Percentiles rank a stretch among this genome's conserved stretches.
These are phyloP conservation scores for Babyrousa celebensis DNA, from an alignment of 2,797 vertebrate species.

Conservation along the genomic window DNA sequence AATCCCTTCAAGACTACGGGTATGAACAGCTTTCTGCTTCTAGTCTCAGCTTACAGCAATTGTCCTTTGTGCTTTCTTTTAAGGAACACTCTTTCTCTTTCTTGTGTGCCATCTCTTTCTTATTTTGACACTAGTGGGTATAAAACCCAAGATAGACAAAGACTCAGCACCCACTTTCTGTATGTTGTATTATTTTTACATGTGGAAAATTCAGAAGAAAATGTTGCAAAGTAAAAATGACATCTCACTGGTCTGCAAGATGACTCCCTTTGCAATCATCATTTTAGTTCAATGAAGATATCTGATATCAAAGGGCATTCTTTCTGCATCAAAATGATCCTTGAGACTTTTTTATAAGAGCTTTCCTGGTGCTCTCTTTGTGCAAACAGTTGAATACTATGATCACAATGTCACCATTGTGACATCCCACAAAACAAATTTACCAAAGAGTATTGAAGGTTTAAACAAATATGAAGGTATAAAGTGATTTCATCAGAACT, in stretches of 20 bases:
- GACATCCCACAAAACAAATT: neutral
- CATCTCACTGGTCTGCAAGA: neutral
- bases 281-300: neutral
- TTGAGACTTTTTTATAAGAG: neutral
- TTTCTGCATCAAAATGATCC: neutral
- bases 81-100: neutral
- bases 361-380: neutral
- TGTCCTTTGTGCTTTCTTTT: neutral
- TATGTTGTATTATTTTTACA: neutral
- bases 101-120: neutral
- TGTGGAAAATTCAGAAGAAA: neutral
- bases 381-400: neutral
- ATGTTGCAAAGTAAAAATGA: neutral
- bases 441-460: neutral
- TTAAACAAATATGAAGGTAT: slow-evolving; percentile 21
- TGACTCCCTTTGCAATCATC: neutral
- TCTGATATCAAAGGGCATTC: neutral
- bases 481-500: neutral
- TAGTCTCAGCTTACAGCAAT: neutral
- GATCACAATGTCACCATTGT: neutral
- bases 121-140: neutral
- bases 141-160: neutral
- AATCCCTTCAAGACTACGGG: neutral
- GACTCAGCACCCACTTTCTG: neutral
- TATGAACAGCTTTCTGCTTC: neutral